phyloP scores from a whole-genome alignment of 1,140 invertebrate species.

The Brachionus sp. region DNA sequence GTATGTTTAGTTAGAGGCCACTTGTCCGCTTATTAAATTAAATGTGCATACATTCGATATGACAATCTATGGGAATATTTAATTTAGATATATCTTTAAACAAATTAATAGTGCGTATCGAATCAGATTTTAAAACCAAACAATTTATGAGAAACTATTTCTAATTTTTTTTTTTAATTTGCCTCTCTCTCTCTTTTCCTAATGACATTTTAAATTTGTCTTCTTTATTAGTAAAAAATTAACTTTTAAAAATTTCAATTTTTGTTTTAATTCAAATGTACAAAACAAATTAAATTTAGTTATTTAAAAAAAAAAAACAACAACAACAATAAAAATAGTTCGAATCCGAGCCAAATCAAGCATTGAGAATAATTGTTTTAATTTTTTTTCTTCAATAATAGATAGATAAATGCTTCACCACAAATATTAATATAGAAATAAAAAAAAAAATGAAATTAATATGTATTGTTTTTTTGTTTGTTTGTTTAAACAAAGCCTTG shows the following conservation, averaged over 20 bases:
- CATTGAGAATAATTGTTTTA: neutral
- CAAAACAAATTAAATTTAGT: neutral
- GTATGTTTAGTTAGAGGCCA: conserved; percentile 6
- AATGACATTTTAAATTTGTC: conserved; percentile 34
- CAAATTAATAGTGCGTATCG: conserved; percentile 33
- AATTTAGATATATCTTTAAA: neutral
- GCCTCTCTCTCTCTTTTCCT: neutral
- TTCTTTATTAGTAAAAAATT: neutral
- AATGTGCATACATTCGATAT: neutral
- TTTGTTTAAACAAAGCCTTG: neutral
- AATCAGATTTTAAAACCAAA: neutral
- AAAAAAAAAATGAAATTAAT: neutral
- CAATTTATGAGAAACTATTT: neutral
- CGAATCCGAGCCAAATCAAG: neutral
- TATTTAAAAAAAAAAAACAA: neutral
- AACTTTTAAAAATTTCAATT: neutral
- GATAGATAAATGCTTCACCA: neutral
- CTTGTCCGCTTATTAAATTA: conserved; percentile 25
- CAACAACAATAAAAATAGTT: neutral
- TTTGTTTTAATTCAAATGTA: neutral
- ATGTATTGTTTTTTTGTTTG: neutral
- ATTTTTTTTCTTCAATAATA: neutral
- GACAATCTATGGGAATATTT: conserved; percentile 3
- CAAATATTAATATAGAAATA: neutral
- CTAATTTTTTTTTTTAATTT: neutral